Evolutionary conservation across 37 sponge, comb jelly and placozoan species (phyloP).

Genomic region (Lycopodina hypogea): DNA sequence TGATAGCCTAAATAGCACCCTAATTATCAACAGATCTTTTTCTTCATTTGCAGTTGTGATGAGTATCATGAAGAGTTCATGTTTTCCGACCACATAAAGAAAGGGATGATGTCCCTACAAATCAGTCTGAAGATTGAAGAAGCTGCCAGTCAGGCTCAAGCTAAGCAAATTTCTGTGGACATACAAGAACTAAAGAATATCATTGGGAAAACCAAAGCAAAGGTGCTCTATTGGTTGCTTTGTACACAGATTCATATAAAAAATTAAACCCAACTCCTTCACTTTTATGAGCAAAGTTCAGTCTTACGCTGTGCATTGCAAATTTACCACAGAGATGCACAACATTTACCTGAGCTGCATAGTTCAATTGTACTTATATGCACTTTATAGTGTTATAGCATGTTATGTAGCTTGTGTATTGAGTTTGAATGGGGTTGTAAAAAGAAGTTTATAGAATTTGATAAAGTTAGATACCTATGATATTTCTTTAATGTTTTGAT

Average conservation of each 20-base stretch:
- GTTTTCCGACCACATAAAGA: slow-evolving; percentile 44
- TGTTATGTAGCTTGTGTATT: too few relatives aligned
- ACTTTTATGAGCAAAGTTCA: not conserved
- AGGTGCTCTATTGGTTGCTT: not conserved
- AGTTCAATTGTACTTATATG: too few relatives aligned
- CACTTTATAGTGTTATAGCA: too few relatives aligned
- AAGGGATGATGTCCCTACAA: slow-evolving; percentile 40
- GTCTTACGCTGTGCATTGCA: too few relatives aligned
- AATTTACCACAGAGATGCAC: too few relatives aligned
- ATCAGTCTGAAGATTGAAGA: slow-evolving; percentile 73
- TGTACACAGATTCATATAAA: not conserved
- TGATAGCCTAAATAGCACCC: too few relatives aligned
- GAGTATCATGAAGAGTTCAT: not conserved
- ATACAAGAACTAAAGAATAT: not conserved
- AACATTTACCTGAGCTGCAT: too few relatives aligned
- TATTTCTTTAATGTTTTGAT: too few relatives aligned
- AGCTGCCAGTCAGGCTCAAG: slow-evolving; percentile 69
- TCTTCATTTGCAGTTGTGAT: not conserved
- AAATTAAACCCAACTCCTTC: not conserved
- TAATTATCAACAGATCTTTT: not conserved
- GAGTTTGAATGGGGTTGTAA: too few relatives aligned
- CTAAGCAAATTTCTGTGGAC: slow-evolving; percentile 22
- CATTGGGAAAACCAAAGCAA: not conserved
- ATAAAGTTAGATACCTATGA: too few relatives aligned
- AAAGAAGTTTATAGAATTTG: too few relatives aligned